Evolutionary conservation across 2,888 invertebrate genomes (phyloP).

Genomic region (Cerastis leucographa): DNA sequence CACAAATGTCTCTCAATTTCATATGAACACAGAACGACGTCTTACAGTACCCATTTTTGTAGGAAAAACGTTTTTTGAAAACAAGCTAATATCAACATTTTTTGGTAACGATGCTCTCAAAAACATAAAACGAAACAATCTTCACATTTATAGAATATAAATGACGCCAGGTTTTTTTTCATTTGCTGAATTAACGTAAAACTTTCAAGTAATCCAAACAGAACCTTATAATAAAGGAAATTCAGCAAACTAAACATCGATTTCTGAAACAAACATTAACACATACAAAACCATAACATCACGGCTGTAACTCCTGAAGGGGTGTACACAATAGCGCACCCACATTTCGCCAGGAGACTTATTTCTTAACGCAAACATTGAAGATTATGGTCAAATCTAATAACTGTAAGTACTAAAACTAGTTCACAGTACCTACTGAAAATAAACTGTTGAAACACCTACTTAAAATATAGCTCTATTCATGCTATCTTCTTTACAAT

Average conservation of each 20-base stretch:
- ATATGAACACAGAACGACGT: constrained; percentile 18
- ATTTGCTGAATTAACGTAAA: too few relatives aligned
- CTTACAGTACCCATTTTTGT: constrained; percentile 29
- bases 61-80: constrained; percentile 24
- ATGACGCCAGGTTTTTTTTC: background rate
- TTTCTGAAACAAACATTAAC: background rate
- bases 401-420: background rate
- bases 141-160: constrained; percentile 2
- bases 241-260: background rate
- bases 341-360: background rate
- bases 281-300: background rate
- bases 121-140: constrained; percentile 8
- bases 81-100: constrained; percentile 21
- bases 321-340: background rate
- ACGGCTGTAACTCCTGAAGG: background rate
- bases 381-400: background rate
- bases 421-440: background rate
- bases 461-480: background rate
- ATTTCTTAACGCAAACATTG: background rate
- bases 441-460: background rate
- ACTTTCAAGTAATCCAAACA: too few relatives aligned
- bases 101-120: constrained; percentile 4
- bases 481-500: background rate
- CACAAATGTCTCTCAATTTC: constrained; percentile 46
- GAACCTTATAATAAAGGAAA: background rate